Evolutionary conservation across 23 tunicate genomes (phyloP).

Genomic region (Styela plicata): DNA sequence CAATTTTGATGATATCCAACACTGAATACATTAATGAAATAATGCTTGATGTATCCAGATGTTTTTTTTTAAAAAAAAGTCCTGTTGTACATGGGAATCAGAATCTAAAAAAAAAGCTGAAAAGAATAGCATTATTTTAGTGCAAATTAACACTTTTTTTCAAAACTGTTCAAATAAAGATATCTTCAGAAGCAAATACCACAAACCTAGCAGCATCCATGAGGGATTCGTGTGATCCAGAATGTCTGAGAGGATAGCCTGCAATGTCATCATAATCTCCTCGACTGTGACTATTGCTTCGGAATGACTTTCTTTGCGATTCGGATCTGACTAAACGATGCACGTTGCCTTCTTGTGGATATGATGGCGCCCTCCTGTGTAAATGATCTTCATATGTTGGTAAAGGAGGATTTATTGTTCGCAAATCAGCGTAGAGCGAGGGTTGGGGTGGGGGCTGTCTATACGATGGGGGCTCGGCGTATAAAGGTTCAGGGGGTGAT

Average conservation of each 20-base stretch:
- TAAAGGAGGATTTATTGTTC: slow-evolving; percentile 23
- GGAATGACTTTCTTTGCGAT: slow-evolving; percentile 14
- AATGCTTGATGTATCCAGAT: too few relatives aligned
- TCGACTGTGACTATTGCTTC: background rate
- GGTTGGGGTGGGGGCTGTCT: slow-evolving; percentile 14
- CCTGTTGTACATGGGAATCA: too few relatives aligned
- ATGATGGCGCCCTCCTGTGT: slow-evolving; percentile 30
- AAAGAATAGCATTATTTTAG: too few relatives aligned
- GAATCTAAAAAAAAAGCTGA: too few relatives aligned
- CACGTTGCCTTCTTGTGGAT: slow-evolving; percentile 6
- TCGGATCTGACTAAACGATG: slow-evolving; percentile 14
- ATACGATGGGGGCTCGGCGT: slow-evolving; percentile 28
- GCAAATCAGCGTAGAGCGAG: slow-evolving; percentile 1
- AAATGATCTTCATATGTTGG: slow-evolving; percentile 86
- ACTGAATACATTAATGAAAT: too few relatives aligned
- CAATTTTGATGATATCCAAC: too few relatives aligned
- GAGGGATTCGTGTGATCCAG: slow-evolving; percentile 90
- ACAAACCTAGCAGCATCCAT: slow-evolving; percentile 43
- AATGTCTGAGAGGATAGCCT: slow-evolving; percentile 52
- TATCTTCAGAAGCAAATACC: too few relatives aligned
- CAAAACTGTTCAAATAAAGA: too few relatives aligned
- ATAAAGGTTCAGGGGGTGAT: background rate
- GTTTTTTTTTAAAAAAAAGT: too few relatives aligned
- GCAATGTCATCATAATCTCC: slow-evolving; percentile 24
- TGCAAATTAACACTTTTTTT: too few relatives aligned